Evolutionary conservation across 2,113 vertebrate species (phyloP).

Genomic region (Aptenodytes patagonicus): DNA sequence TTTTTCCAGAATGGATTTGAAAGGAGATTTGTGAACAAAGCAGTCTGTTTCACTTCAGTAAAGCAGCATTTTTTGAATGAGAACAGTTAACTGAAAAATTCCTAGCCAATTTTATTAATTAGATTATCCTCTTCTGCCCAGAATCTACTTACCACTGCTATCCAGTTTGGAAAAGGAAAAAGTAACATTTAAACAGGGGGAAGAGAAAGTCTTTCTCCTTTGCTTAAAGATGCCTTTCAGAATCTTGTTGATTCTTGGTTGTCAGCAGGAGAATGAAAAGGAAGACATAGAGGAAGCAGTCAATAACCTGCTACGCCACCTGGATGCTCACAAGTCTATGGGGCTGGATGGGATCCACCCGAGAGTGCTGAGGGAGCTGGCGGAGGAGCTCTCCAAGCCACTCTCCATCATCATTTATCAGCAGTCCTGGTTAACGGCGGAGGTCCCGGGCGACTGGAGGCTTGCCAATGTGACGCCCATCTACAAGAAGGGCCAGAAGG

Average conservation of each 20-base stretch:
- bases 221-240: not conserved
- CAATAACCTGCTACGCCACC: too few relatives aligned
- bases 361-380: too few relatives aligned
- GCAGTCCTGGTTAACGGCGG: too few relatives aligned
- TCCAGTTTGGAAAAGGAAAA: not conserved
- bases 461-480: too few relatives aligned
- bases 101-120: not conserved
- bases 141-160: not conserved
- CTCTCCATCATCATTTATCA: too few relatives aligned
- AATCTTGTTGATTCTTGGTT: not conserved
- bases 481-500: too few relatives aligned
- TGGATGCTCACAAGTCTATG: too few relatives aligned
- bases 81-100: not conserved
- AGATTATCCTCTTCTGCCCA: not conserved
- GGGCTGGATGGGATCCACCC: too few relatives aligned
- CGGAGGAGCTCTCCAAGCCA: too few relatives aligned
- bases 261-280: not conserved
- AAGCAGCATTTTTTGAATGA: not conserved
- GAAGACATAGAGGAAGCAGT: not conserved
- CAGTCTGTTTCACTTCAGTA: not conserved
- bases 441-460: too few relatives aligned
- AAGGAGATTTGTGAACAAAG: not conserved
- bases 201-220: not conserved
- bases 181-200: not conserved
- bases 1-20: not conserved